Percentiles rank a stretch among this genome's conserved stretches.
These are phyloP conservation scores for Caenorhabditis auriculariae DNA, from an alignment of 2,888 invertebrate genomes.

Conservation along the genomic window DNA sequence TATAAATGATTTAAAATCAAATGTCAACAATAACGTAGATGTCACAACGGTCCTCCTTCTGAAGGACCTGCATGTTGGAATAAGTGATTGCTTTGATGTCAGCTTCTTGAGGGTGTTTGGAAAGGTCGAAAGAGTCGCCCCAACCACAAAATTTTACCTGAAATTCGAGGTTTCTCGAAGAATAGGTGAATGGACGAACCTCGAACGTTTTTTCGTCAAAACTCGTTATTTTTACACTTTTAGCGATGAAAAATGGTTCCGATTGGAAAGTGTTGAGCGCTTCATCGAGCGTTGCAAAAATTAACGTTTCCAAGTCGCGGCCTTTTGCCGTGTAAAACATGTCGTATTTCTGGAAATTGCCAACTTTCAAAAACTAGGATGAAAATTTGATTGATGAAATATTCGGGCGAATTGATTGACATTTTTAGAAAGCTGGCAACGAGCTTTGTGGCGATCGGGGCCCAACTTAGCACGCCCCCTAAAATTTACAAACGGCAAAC, in stretches of 20 bases:
- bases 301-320: conserved; percentile 82
- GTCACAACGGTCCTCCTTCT: conserved; percentile 70
- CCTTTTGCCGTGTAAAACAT: conserved; percentile 82
- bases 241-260: conserved; percentile 67
- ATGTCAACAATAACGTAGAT: conserved; percentile 98
- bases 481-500: too few relatives aligned
- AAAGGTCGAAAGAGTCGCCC: conserved; percentile 87
- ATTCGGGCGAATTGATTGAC: too few relatives aligned
- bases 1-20: too few relatives aligned
- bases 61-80: conserved; percentile 99
- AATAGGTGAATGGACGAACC: too few relatives aligned
- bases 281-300: conserved; percentile 92
- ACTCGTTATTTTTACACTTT: conserved; percentile 46
- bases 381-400: too few relatives aligned
- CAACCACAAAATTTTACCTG: conserved; percentile 52
- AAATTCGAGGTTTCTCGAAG: conserved; percentile 3
- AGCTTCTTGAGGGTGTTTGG: conserved; percentile 84
- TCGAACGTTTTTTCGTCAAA: conserved; percentile 21
- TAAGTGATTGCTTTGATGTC: conserved; percentile 99
- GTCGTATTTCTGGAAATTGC: conserved; percentile 69
- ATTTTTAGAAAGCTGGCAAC: too few relatives aligned
- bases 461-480: too few relatives aligned
- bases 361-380: too few relatives aligned
- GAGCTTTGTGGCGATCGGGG: too few relatives aligned
- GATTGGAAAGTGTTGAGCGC: conserved; percentile 83